Base-by-base conservation (phyloP, 2,888 invertebrate genomes). In the Philaethria dido region DNA sequence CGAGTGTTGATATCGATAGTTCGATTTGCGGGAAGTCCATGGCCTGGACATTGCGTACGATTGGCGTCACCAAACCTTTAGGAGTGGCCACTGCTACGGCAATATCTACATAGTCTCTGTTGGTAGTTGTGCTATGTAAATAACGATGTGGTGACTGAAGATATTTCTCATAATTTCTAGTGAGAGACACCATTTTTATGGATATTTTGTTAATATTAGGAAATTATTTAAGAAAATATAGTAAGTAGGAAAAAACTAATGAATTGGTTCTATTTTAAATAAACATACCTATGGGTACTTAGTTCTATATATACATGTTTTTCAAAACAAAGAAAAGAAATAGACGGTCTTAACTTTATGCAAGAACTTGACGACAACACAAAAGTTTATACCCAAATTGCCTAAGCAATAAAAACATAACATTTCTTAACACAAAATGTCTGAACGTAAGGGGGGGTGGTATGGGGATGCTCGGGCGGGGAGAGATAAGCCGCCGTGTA, bases 51-150 rank as follows among this genome's bases (percentile, higher is more conserved):
- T 98, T 98, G 60, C 99, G 94, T 55, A 99, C 88, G 18, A 99
- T 98, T 0, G 99, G 99, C 42, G 99, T 99, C 36, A 99, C 99
- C 63, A 99, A 94, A 62, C 99, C 99, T 88, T 99, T 98, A 0
- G 99, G 99, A n/a, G 99, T 99, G 42, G 97, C 97, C 60, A 99
- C 99, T 52, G 99, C 99, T 20, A 99, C 98, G 59, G 99, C 99
- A 81, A 99, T 98, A 84, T 99, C 99, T 64, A 99, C 97, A 85
- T 97, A 99, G 92, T 99, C 99, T 79, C 99, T 92, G 78, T 60
- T 39, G n/a, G 42, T n/a, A n/a, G 22, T 57, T 52, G 4, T 1
- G 16, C 0, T 29, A 4, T 33, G 13, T 29, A 29, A 52, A 18
- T 16, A 33, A 16, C 2, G 5, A 16, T 18, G 16, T 47, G 13